Evolutionary conservation across 1,140 invertebrate genomes (phyloP).

Genomic region (Diabrotica virgifera): DNA sequence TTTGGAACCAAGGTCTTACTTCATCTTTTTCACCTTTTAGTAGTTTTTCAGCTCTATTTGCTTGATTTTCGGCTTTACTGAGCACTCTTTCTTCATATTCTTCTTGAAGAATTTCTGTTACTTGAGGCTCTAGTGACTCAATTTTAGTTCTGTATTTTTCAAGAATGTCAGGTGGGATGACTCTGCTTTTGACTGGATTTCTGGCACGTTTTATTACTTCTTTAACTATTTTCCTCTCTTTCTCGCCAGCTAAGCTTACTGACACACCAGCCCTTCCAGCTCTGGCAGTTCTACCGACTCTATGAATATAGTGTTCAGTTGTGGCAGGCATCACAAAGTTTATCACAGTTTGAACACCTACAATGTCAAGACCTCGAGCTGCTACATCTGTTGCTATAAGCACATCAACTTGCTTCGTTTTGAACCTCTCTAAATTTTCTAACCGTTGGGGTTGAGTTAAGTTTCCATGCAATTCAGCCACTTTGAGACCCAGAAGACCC

Average conservation of each 20-base stretch:
- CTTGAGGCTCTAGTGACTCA: conserved; percentile 68
- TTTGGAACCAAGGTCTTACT: conserved; percentile 85
- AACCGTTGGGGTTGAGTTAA: conserved; percentile 89
- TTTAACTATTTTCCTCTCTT: conserved; percentile 86
- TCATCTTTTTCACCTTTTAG: conserved; percentile 54
- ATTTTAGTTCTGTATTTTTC: conserved; percentile 81
- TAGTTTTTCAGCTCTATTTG: conserved; percentile 74
- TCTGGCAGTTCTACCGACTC: conserved; percentile 81
- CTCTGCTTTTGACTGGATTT: conserved; percentile 81
- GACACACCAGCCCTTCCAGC: conserved; percentile 88
- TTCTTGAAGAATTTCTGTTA: conserved; percentile 76
- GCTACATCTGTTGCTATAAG: conserved; percentile 95
- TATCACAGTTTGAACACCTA: conserved; percentile 93
- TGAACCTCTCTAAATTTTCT: conserved; percentile 86
- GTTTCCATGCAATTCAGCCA: conserved; percentile 94
- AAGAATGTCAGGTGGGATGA: conserved; percentile 85
- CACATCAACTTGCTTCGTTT: conserved; percentile 85
- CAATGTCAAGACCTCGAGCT: conserved; percentile 93
- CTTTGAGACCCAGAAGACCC: conserved; percentile 64
- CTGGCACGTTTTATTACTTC: conserved; percentile 85
- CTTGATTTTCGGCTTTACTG: conserved; percentile 79
- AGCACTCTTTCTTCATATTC: conserved; percentile 83
- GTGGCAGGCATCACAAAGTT: conserved; percentile 95
- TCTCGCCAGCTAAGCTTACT: conserved; percentile 90
- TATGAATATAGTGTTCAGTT: conserved; percentile 93